These are phyloP conservation scores for Andrena bucephala DNA, from an alignment of 2,888 invertebrate genomes.

Conservation along the genomic window DNA sequence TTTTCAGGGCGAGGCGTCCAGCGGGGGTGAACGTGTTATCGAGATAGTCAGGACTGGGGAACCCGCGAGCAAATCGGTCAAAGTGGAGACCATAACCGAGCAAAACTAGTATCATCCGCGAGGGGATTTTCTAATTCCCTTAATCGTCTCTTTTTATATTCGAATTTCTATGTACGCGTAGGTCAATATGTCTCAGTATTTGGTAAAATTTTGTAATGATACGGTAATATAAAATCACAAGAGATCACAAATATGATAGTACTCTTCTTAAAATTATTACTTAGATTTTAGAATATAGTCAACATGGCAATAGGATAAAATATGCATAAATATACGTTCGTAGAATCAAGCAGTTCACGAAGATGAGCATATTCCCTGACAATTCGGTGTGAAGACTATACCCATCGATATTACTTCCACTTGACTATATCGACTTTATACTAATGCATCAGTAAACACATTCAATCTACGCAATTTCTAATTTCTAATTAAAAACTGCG, in stretches of 20 bases:
- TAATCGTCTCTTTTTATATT: slow-evolving; percentile 17
- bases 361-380: not conserved
- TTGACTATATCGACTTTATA: not conserved
- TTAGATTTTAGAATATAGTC: not conserved
- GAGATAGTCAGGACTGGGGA: slow-evolving; percentile 80
- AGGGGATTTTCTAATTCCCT: not conserved
- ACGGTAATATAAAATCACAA: not conserved
- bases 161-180: not conserved
- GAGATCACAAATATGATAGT: not conserved
- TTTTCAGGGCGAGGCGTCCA: slow-evolving; percentile 72
- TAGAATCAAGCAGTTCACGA: not conserved
- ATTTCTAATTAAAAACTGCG: not conserved
- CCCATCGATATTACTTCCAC: slow-evolving; percentile 15
- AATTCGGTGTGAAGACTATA: not conserved
- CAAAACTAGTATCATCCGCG: slow-evolving; percentile 3
- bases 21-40: slow-evolving; percentile 76
- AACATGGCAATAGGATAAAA: not conserved
- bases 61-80: slow-evolving; percentile 75
- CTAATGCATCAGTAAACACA: not conserved
- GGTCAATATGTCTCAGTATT: not conserved
- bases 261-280: not conserved
- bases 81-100: slow-evolving; percentile 61
- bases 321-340: not conserved
- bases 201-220: slow-evolving; percentile 19
- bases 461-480: not conserved